phyloP scores from a whole-genome alignment of 2,797 vertebrate species.

The Cygnus olor region DNA sequence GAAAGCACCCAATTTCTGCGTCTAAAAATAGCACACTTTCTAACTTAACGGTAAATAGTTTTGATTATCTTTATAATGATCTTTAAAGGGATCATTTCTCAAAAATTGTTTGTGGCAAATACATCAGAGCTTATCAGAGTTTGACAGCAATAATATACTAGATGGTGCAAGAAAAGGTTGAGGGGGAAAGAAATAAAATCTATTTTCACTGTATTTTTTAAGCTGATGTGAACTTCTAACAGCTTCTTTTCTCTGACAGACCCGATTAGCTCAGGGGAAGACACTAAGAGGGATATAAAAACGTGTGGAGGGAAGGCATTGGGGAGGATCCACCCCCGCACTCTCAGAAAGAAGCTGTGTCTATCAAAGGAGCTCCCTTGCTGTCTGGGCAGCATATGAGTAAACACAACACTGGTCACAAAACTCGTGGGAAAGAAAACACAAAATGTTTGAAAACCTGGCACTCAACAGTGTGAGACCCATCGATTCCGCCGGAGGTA shows the following conservation, averaged over 20 bases:
- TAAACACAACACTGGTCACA: constrained; percentile 50
- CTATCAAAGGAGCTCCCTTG: not conserved
- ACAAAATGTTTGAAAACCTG: constrained; percentile 48
- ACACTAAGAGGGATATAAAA: not conserved
- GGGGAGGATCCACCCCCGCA: fast-evolving
- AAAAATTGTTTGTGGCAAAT: constrained; percentile 50
- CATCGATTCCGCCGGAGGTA: not conserved
- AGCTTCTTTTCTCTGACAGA: not conserved
- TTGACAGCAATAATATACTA: constrained; percentile 56
- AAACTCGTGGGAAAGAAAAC: constrained; percentile 67
- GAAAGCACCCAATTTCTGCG: not conserved
- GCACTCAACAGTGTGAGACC: not conserved
- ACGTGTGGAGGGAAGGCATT: not conserved
- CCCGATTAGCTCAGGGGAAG: not conserved
- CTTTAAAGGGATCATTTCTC: constrained; percentile 29
- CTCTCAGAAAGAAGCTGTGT: not conserved
- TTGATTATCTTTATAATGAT: constrained; percentile 27
- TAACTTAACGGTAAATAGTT: constrained; percentile 3
- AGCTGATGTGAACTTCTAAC: not conserved
- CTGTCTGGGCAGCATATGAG: constrained; percentile 48
- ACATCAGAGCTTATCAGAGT: constrained; percentile 23
- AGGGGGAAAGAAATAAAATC: not conserved
- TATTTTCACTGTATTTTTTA: not conserved
- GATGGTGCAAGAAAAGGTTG: not conserved
- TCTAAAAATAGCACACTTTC: not conserved